A percentile compares a stretch with the other conserved stretches of the same genome.
Evolutionary conservation across 2,888 invertebrate species (phyloP).

Genomic region (Miltochrista miniata): DNA sequence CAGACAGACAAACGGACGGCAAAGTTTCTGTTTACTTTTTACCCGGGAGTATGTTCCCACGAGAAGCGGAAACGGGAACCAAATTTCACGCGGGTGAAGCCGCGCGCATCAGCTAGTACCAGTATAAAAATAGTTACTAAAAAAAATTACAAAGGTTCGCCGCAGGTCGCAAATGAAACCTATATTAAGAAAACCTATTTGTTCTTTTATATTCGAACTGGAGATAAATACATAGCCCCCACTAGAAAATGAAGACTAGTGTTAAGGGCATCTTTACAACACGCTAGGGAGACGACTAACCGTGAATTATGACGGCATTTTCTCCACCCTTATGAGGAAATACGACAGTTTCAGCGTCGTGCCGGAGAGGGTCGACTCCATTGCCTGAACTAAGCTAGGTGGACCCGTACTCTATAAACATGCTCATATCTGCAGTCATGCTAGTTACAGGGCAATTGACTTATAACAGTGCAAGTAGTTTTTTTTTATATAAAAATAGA

Average conservation of each 20-base stretch:
- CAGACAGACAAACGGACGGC: no score
- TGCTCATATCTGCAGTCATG: slow-evolving; percentile 29
- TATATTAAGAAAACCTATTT: slow-evolving; percentile 27
- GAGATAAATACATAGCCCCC: slow-evolving; percentile 59
- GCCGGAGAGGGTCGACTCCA: slow-evolving; percentile 64
- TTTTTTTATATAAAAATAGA: neutral
- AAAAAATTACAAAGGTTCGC: no score
- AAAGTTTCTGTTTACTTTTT: no score
- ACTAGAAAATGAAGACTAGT: slow-evolving; percentile 80
- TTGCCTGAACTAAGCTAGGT: slow-evolving; percentile 66
- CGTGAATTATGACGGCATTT: slow-evolving; percentile 79
- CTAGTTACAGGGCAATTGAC: no score
- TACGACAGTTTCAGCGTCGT: slow-evolving; percentile 74
- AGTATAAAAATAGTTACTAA: no score
- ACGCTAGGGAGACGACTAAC: slow-evolving; percentile 77
- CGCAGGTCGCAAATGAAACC: slow-evolving; percentile 12
- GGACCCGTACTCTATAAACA: slow-evolving; percentile 40
- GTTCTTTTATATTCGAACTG: slow-evolving; percentile 45
- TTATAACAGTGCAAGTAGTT: no score
- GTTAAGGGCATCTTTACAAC: slow-evolving; percentile 82
- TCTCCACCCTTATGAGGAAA: slow-evolving; percentile 81
- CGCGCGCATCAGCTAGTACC: no score
- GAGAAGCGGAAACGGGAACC: no score
- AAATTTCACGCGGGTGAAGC: no score
- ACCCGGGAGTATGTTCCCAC: no score